phyloP scores from a whole-genome alignment of 2,113 vertebrate species.

The Mormyrus lacerda region DNA sequence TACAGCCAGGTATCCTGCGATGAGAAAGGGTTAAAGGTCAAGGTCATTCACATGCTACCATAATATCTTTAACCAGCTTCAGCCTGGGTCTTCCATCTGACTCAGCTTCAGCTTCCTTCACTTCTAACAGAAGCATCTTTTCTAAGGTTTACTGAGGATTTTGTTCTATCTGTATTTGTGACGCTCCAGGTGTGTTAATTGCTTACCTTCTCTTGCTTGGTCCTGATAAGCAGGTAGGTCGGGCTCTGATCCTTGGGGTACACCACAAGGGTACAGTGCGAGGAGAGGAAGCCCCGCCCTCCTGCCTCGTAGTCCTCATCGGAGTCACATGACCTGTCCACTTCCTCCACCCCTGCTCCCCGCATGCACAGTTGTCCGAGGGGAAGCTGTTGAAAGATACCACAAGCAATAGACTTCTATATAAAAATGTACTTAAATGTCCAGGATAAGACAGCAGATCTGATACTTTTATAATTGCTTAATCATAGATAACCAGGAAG shows the following conservation, averaged over 20 bases:
- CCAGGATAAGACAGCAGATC: not conserved
- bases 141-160: not conserved
- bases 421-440: not conserved
- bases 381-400: constrained; percentile 56
- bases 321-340: constrained; percentile 82
- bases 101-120: not conserved
- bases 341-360: constrained; percentile 74
- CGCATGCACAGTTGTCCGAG: constrained; percentile 69
- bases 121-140: not conserved
- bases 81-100: not conserved
- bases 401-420: not conserved
- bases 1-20: constrained; percentile 78
- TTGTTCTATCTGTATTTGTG: not conserved
- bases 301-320: constrained; percentile 80
- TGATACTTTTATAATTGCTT: not conserved
- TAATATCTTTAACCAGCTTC: not conserved
- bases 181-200: not conserved
- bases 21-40: not conserved
- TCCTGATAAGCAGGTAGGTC: constrained; percentile 77
- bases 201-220: constrained; percentile 80
- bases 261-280: constrained; percentile 75
- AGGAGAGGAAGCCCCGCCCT: constrained; percentile 70
- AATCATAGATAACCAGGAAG: not conserved
- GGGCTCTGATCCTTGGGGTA: constrained; percentile 79
- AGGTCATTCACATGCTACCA: not conserved